Conservation (phyloP, 2,888 invertebrate species). For the Hyposoter didymator region DNA sequence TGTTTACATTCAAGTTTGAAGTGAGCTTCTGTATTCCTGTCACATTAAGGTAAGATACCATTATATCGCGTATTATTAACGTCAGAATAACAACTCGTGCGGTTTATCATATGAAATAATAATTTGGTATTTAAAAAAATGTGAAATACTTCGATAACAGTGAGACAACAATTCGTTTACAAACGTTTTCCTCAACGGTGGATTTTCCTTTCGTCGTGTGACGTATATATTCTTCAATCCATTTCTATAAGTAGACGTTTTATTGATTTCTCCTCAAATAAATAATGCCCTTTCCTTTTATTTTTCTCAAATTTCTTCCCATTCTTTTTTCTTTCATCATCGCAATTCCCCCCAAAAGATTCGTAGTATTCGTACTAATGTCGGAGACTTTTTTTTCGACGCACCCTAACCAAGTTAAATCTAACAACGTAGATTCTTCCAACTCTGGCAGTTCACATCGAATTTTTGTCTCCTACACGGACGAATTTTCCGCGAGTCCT, state of each 20-base stretch:
- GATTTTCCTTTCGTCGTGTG: slow-evolving; percentile 35
- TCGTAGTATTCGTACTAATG: slow-evolving; percentile 14
- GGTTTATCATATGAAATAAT: not conserved
- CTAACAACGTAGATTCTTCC: slow-evolving; percentile 31
- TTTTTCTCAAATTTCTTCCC: slow-evolving; percentile 12
- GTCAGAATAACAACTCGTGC: not conserved
- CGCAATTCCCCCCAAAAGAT: not conserved
- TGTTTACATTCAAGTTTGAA: slow-evolving; percentile 92
- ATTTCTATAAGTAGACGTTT: slow-evolving; percentile 13
- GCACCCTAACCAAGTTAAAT: slow-evolving; percentile 73
- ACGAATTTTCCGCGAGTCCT: not conserved
- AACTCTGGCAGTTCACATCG: not conserved
- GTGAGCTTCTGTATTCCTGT: slow-evolving; percentile 88
- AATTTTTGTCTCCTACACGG: not conserved
- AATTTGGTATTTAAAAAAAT: slow-evolving; percentile 1
- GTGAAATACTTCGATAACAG: slow-evolving; percentile 20
- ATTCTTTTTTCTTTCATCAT: slow-evolving; percentile 4
- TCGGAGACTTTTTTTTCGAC: slow-evolving; percentile 30
- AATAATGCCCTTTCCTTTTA: slow-evolving; percentile 3
- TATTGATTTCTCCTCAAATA: slow-evolving; percentile 30
- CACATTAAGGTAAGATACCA: slow-evolving; percentile 85
- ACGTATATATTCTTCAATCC: slow-evolving; percentile 48
- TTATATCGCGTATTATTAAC: slow-evolving; percentile 59
- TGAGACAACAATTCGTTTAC: slow-evolving; percentile 9
- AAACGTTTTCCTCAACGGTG: not conserved